Conservation (phyloP, 1,140 invertebrate genomes). For the Trachymyrmex cornetzi region DNA sequence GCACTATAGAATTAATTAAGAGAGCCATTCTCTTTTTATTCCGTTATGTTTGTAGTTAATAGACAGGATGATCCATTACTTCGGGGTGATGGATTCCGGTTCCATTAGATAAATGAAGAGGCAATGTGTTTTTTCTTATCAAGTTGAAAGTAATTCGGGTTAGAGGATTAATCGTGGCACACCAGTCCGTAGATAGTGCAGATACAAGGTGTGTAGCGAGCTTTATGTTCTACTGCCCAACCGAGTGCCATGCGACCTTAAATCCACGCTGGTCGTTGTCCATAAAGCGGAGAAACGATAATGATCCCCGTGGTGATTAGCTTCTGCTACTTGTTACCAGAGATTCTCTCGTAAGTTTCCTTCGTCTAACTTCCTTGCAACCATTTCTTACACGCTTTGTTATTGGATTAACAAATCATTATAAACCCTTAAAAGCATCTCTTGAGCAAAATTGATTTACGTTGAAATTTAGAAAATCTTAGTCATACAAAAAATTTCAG, state of each 20-base stretch:
- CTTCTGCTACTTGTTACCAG: constrained; percentile 25
- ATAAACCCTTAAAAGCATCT: background rate
- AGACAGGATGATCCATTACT: constrained; percentile 31
- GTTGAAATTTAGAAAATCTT: background rate
- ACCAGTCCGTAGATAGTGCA: background rate
- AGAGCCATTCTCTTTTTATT: background rate
- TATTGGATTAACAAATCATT: background rate
- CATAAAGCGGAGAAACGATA: constrained; percentile 55
- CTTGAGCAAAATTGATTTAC: background rate
- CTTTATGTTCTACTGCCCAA: constrained; percentile 21
- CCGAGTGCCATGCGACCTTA: constrained; percentile 15
- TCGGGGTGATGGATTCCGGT: background rate
- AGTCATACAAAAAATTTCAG: background rate
- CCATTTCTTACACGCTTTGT: background rate
- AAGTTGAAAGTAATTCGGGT: constrained; percentile 6
- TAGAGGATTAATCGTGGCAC: constrained; percentile 25
- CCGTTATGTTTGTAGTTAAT: constrained; percentile 7
- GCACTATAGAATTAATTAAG: background rate
- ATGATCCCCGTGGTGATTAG: constrained; percentile 42
- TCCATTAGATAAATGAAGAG: constrained; percentile 30
- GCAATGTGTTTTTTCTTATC: constrained; percentile 1
- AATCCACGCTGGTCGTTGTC: constrained; percentile 15
- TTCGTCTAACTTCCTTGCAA: background rate
- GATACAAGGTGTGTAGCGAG: background rate
- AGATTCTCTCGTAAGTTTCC: constrained; percentile 22